phyloP scores from a whole-genome alignment of 2,113 vertebrate species.

The Coreoperca whiteheadi region DNA sequence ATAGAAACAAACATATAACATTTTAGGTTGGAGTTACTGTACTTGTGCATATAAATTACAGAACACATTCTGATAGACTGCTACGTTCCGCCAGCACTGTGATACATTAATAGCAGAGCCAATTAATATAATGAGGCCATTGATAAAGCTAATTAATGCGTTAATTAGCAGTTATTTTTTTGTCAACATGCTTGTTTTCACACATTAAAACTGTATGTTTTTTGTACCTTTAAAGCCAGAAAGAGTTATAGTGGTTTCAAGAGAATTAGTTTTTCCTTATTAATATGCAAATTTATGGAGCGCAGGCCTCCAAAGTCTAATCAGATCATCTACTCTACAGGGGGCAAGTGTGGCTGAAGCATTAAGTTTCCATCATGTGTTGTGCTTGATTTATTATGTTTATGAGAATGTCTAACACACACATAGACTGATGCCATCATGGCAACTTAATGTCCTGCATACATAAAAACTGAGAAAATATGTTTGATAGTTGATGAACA shows the following conservation, averaged over 20 bases:
- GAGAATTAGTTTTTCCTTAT: constrained; percentile 44
- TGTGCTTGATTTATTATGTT: constrained; percentile 59
- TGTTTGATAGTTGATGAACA: constrained; percentile 3
- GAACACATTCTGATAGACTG: constrained; percentile 10
- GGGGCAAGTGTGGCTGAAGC: constrained; percentile 34
- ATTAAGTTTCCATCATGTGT: constrained; percentile 46
- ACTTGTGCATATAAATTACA: constrained; percentile 9
- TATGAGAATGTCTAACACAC: constrained; percentile 17
- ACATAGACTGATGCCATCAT: constrained; percentile 9
- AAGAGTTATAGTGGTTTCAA: constrained; percentile 36
- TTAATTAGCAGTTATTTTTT: constrained; percentile 51
- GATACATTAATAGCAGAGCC: constrained; percentile 15
- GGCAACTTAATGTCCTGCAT: constrained; percentile 32
- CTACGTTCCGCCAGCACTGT: not conserved
- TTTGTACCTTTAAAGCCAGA: constrained; percentile 40
- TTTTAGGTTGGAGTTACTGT: not conserved
- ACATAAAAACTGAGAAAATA: not conserved
- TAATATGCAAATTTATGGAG: constrained; percentile 63
- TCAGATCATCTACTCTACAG: constrained; percentile 61
- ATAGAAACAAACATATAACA: not conserved
- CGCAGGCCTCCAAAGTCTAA: constrained; percentile 58
- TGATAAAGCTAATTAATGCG: constrained; percentile 48
- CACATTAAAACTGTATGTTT: constrained; percentile 15
- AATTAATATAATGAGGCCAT: constrained; percentile 52
- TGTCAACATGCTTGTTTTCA: constrained; percentile 51